Base-by-base conservation (phyloP, 2,888 invertebrate species). In the Heteromurus nitidus region DNA sequence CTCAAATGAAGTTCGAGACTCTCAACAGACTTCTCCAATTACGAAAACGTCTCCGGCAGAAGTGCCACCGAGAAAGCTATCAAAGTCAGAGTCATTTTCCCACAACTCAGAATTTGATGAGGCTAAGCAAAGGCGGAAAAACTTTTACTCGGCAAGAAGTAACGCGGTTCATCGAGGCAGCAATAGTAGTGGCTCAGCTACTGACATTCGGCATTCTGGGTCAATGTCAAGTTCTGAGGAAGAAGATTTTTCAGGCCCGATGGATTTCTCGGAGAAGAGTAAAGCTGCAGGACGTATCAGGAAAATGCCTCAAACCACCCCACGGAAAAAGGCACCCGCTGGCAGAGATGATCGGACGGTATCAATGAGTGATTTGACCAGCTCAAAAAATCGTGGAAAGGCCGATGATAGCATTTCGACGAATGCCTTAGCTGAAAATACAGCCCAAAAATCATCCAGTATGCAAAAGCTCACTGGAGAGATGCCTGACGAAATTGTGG, bases 391-490 rank as follows among this genome's bases (percentile, higher is more conserved):
- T 28, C 18, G 53, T 30, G 47, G 55, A 16, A 55, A 65, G 7
- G 31, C 36, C 47, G 55, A 44, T n/a, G n/a, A n/a, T n/a, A 69
- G 36, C 13, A 9, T 13, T 36, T 7, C 36, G 7, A 55, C 55
- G 24, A 20, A 55, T 5, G 11, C 7, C 20, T 55, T 16, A 22
- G 80, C 68, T n/a, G 74, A 44, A 44, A n/a, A n/a, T n/a, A 11
- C 20, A 1, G 20, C 83, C 9, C 77, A 83, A 26, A 87, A 85
- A 80, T 80, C 86, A 50, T 79, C 86, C 30, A 87, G 86, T 84
- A 69, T 93, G n/a, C 88, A 91, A 72, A 91, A 92, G 77, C 90
- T 92, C 89, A 90, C 91, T 0, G 89, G 89, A 3, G 90, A 91
- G 28, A 88, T 89, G 0, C 16, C 11, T 73, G 68, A 83, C 2